Evolutionary conservation across 2,113 vertebrate genomes (phyloP).

Genomic region (Mormyrus lacerda): DNA sequence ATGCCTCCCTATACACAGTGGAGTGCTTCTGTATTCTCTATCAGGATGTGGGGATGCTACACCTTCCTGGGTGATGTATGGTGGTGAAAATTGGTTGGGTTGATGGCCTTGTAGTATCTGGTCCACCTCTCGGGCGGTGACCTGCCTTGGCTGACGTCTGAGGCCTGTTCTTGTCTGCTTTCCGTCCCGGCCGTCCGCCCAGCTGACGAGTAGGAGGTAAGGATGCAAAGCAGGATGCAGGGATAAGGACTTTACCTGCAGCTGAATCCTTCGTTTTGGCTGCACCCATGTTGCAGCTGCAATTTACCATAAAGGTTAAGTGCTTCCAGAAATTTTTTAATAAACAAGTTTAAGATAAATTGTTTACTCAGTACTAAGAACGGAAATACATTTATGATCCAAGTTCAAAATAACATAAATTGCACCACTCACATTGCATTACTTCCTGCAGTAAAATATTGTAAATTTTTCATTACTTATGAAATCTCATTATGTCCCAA

Average conservation of each 20-base stretch:
- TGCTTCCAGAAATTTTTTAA: not conserved
- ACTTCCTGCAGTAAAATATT: not conserved
- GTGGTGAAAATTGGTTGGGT: no score
- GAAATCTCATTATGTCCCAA: not conserved
- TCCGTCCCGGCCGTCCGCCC: constrained; percentile 15
- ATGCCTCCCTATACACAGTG: not conserved
- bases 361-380: not conserved
- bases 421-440: not conserved
- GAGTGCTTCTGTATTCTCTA: not conserved
- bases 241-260: constrained; percentile 5
- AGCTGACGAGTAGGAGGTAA: constrained; percentile 19
- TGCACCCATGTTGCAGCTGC: not conserved
- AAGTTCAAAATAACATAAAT: not conserved
- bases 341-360: not conserved
- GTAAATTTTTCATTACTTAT: not conserved
- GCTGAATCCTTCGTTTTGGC: constrained; percentile 7
- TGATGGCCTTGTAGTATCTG: not conserved
- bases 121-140: not conserved
- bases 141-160: not conserved
- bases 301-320: not conserved
- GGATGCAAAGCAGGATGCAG: constrained; percentile 23
- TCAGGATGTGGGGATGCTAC: not conserved
- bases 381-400: not conserved
- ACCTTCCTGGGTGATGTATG: not conserved
- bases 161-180: constrained; percentile 35